phyloP scores from a whole-genome alignment of 2,888 invertebrate species.

The Dolichomitus sp. region DNA sequence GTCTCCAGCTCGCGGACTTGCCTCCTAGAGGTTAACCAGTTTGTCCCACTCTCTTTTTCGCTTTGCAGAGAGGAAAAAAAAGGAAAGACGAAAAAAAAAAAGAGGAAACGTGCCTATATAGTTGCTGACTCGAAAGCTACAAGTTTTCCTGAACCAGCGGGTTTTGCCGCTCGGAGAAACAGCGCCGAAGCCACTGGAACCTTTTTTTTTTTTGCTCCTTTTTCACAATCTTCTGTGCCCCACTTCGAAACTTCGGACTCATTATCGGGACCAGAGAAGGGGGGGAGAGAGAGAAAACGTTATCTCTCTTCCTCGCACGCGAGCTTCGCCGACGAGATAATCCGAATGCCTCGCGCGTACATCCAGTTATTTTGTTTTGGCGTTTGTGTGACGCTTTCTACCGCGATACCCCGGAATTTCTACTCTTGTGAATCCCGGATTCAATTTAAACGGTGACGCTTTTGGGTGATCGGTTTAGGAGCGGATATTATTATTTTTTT shows the following conservation, averaged over 20 bases:
- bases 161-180: not conserved
- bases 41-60: constrained; percentile 84
- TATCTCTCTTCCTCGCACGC: not conserved
- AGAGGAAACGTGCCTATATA: constrained; percentile 42
- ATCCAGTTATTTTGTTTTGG: constrained; percentile 38
- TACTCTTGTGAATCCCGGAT: not conserved
- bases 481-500: not conserved
- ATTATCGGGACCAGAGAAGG: constrained; percentile 7
- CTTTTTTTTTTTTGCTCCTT: constrained; percentile 29
- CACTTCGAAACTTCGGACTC: constrained; percentile 42
- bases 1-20: constrained; percentile 63
- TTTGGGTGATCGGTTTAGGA: not conserved
- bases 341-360: constrained; percentile 35
- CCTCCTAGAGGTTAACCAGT: constrained; percentile 85
- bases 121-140: constrained; percentile 45
- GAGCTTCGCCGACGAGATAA: constrained; percentile 32
- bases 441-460: not conserved
- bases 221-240: constrained; percentile 40
- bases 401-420: constrained; percentile 16
- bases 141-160: constrained; percentile 18
- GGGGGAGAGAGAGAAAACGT: constrained; percentile 8
- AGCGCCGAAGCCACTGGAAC: not conserved
- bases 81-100: constrained; percentile 9
- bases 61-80: constrained; percentile 67
- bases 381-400: constrained; percentile 46